These are phyloP conservation scores for Leptonema lineaticorne DNA, from an alignment of 1,140 invertebrate genomes.

Conservation along the genomic window DNA sequence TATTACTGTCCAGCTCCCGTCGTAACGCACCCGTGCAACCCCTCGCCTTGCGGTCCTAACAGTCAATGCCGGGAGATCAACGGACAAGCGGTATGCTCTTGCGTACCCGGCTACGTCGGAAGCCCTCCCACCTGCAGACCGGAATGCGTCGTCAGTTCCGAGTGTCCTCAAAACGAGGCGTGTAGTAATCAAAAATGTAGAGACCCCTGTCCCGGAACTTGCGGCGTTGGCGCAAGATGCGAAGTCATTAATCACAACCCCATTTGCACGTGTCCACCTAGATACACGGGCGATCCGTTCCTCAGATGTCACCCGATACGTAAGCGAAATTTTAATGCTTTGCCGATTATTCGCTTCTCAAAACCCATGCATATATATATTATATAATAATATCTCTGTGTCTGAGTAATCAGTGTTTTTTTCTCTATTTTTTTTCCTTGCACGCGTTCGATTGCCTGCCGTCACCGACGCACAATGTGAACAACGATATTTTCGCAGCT, in stretches of 20 bases:
- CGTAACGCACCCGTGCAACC: slow-evolving; percentile 65
- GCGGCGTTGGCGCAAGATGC: slow-evolving; percentile 75
- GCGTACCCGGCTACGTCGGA: slow-evolving; percentile 68
- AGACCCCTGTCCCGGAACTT: slow-evolving; percentile 71
- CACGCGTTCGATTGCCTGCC: too few species aligned
- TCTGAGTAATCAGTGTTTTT: too few species aligned
- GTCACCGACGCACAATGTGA: too few species aligned
- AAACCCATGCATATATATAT: too few species aligned
- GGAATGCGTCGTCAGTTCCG: slow-evolving; percentile 68
- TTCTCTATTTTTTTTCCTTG: too few species aligned
- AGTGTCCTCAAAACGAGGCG: slow-evolving; percentile 65
- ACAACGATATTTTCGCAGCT: too few species aligned
- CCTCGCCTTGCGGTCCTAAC: slow-evolving; percentile 73
- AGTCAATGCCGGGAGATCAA: slow-evolving; percentile 68
- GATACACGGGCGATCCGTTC: slow-evolving; percentile 68
- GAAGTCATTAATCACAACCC: slow-evolving; percentile 66
- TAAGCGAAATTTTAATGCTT: too few species aligned
- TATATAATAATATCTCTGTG: too few species aligned
- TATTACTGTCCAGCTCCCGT: slow-evolving; percentile 52
- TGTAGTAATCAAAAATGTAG: slow-evolving; percentile 66
- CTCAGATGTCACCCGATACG: slow-evolving; percentile 59
- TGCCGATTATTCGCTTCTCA: too few species aligned
- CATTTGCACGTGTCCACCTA: slow-evolving; percentile 63
- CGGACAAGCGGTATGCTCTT: slow-evolving; percentile 68
- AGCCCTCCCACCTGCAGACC: slow-evolving; percentile 72